phyloP scores from a whole-genome alignment of 2,113 vertebrate genomes.

The Pedionomus torquatus region DNA sequence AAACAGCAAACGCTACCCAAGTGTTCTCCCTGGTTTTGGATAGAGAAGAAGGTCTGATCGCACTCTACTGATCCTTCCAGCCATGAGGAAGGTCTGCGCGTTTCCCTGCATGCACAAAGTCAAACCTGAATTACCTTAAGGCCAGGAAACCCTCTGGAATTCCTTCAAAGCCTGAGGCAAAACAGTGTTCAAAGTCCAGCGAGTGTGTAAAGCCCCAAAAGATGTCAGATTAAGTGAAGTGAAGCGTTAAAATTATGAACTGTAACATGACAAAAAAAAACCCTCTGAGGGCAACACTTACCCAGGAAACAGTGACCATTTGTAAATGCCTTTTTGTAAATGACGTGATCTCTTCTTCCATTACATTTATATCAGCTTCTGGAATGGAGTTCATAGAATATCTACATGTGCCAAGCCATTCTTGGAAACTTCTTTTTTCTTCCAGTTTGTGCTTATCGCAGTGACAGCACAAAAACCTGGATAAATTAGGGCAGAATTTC shows the following conservation, averaged over 20 bases:
- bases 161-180: not conserved
- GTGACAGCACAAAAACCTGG: not conserved
- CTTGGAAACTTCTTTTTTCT: not conserved
- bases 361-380: not conserved
- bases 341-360: not conserved
- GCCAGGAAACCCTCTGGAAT: not conserved
- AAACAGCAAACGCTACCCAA: not conserved
- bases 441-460: not conserved
- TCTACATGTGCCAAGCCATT: not conserved
- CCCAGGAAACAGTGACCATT: not conserved
- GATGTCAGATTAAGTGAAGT: not conserved
- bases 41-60: not conserved
- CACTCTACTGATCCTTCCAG: not conserved
- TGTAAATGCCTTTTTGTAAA: not conserved
- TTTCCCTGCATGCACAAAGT: not conserved
- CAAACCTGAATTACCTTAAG: not conserved
- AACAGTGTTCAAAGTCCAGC: not conserved
- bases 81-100: rapidly evolving
- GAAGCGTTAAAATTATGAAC: not conserved
- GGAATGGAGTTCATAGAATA: not conserved
- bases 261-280: not conserved
- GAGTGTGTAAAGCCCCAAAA: not conserved
- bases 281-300: not conserved
- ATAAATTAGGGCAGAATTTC: slow-evolving; percentile 34
- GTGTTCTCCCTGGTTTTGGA: not conserved